Conservation (phyloP, 2,113 vertebrate species). For the Python bivittatus region DNA sequence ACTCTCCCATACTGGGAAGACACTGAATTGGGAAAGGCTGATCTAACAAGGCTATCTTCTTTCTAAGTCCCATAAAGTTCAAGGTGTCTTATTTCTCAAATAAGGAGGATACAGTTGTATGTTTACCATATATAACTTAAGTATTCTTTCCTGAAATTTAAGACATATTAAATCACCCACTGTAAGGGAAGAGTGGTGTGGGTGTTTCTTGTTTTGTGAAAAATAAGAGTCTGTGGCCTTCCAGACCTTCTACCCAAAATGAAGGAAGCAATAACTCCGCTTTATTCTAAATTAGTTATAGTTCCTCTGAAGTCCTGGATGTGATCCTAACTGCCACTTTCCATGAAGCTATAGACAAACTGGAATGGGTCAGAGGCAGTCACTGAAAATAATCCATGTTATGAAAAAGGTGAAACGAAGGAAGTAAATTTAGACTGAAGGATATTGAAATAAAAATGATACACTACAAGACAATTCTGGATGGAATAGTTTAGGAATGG, state of each 20-base stretch:
- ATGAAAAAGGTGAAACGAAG: neutral
- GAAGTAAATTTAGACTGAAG: neutral
- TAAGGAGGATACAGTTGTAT: neutral
- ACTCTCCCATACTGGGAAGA: neutral
- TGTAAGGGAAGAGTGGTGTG: neutral
- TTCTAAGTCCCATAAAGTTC: neutral
- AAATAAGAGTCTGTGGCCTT: neutral
- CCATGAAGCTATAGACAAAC: neutral
- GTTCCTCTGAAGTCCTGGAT: neutral
- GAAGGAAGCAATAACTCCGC: neutral
- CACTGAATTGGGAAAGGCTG: neutral
- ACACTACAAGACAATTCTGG: neutral
- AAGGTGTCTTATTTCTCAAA: neutral
- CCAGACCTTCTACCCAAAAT: neutral
- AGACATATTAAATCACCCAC: neutral
- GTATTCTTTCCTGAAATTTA: neutral
- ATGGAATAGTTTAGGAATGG: neutral
- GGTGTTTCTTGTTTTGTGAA: neutral
- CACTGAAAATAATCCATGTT: neutral
- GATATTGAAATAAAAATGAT: neutral
- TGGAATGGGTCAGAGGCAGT: no score
- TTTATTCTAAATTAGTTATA: neutral
- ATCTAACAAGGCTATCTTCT: neutral
- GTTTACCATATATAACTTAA: neutral
- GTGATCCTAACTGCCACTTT: neutral